These are phyloP conservation scores for Baronia brevicornis DNA, from an alignment of 2,888 invertebrate genomes.

Conservation along the genomic window DNA sequence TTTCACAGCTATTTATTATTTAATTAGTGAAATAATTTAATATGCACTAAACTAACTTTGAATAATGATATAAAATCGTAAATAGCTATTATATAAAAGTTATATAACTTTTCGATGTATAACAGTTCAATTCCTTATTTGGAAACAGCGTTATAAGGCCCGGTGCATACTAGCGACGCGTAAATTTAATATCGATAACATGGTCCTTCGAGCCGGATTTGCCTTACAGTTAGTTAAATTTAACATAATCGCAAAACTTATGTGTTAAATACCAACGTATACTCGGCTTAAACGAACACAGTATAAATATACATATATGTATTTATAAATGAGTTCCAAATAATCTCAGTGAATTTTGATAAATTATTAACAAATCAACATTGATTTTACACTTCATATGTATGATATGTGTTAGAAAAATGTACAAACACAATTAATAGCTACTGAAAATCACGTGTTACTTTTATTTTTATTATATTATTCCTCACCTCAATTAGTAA, in stretches of 20 bases:
- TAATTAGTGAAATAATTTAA: constrained; percentile 7
- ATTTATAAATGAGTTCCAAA: constrained; percentile 5
- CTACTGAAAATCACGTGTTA: no score
- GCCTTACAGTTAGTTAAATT: constrained; percentile 7
- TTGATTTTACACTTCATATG: no score
- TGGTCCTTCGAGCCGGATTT: no score
- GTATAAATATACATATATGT: background rate
- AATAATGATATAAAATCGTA: constrained; percentile 12
- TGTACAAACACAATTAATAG: no score
- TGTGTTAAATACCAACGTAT: no score
- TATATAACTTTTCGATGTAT: constrained; percentile 16
- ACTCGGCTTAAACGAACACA: background rate
- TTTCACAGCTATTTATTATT: no score
- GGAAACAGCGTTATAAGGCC: constrained; percentile 4
- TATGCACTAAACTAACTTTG: constrained; percentile 1
- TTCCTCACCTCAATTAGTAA: no score
- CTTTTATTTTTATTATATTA: no score
- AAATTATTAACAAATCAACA: no score
- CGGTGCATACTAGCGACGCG: background rate
- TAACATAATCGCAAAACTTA: no score
- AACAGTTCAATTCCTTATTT: constrained; percentile 14
- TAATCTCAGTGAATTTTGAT: constrained; percentile 4
- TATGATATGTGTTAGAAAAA: no score
- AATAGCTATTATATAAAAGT: constrained; percentile 7
- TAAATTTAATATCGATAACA: background rate